Percentiles rank a stretch among this genome's conserved stretches.
Conservation (phyloP, 37 sponge, comb jelly and placozoan species). For the Oopsacas minuta region DNA sequence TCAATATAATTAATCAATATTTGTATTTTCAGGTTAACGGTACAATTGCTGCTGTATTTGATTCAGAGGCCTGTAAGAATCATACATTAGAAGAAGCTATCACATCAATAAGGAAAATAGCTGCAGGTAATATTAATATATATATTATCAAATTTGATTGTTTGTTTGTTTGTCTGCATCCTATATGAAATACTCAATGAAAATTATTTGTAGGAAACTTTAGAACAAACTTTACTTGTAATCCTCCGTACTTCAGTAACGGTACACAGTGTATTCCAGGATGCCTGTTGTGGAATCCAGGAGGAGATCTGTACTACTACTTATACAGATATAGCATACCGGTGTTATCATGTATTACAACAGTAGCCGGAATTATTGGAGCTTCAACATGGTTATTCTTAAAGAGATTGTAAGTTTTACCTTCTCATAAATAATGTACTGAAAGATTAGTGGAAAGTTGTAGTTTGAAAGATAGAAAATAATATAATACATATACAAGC, state of each 20-base stretch:
- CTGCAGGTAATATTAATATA: neutral
- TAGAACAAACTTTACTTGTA: neutral
- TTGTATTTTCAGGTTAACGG: neutral
- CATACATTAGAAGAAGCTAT: neutral
- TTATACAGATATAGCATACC: neutral
- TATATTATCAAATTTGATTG: neutral
- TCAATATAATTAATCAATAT: too few relatives aligned
- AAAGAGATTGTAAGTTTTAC: neutral
- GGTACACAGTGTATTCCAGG: neutral
- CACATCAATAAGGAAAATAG: neutral
- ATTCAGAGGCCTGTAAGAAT: neutral
- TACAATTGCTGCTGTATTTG: neutral
- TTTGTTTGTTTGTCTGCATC: too few relatives aligned
- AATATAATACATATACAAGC: too few relatives aligned
- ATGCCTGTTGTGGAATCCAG: neutral
- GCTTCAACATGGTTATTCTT: neutral
- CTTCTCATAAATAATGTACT: too few relatives aligned
- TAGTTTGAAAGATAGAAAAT: too few relatives aligned
- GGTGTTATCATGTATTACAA: neutral
- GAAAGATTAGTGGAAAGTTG: neutral
- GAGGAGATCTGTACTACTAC: neutral
- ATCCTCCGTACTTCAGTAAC: neutral
- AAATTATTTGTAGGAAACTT: neutral
- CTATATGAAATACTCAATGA: too few relatives aligned
- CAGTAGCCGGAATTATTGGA: neutral